Evolutionary conservation across 1,140 invertebrate species (phyloP).

Genomic region (Chironomus tepperi): DNA sequence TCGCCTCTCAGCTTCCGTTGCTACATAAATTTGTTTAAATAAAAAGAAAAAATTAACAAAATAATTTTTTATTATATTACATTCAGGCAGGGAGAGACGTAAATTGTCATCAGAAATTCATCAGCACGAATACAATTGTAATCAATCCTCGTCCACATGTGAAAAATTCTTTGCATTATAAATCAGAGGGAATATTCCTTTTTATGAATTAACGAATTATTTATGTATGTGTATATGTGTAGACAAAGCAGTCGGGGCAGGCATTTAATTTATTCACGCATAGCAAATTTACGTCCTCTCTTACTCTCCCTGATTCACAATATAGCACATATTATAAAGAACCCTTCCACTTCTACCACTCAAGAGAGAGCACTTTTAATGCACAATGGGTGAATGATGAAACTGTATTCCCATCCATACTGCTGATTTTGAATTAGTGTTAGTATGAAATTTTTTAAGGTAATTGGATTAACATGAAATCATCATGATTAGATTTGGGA

Average conservation of each 20-base stretch:
- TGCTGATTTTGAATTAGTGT: background rate
- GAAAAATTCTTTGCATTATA: background rate
- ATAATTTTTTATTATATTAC: background rate
- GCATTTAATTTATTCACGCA: slow-evolving; percentile 13
- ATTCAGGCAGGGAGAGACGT: background rate
- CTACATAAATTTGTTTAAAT: background rate
- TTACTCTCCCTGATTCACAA: too few relatives aligned
- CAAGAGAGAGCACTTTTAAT: background rate
- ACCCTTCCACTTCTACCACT: background rate
- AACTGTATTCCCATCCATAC: background rate
- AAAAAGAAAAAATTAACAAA: background rate
- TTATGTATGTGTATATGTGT: background rate
- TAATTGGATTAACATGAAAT: too few relatives aligned
- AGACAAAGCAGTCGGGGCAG: background rate
- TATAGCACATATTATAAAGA: background rate
- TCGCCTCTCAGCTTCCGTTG: slow-evolving; percentile 16
- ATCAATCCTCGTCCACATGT: background rate
- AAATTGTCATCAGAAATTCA: slow-evolving; percentile 1
- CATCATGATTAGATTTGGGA: background rate
- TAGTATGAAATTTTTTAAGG: background rate
- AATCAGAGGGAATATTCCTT: background rate
- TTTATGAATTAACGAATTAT: background rate
- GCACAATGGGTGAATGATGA: too few relatives aligned
- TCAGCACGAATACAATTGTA: background rate
- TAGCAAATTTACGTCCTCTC: background rate